Evolutionary conservation across 30 jellyfish, hydroid and myxozoan genomes (phyloP), one percentile per base, ranked within the genome.

Genomic region (Aurelia sp.): DNA sequence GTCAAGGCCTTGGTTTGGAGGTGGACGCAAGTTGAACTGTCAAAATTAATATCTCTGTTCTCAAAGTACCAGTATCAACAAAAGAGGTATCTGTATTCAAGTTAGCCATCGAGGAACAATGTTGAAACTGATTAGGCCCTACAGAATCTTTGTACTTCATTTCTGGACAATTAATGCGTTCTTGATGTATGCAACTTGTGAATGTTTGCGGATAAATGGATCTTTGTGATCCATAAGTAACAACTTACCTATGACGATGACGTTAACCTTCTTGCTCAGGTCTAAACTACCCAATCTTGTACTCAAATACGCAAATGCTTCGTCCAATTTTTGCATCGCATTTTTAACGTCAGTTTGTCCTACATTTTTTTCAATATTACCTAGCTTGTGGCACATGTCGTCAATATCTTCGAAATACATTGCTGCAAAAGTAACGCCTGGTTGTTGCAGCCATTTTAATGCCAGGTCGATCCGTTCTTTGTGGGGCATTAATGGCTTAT

Each of bases 341-440:
- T 72, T 67, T 13, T 79, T 55, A 19, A 87, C 64, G 6, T 58
- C 66, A 18, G n/a, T 10, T 23, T 59, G 60, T 18, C 73, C 76
- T 0, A 71, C n/a, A 76, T 31, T 65, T 21, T 80, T 27, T 9
- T 76, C 78, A 21, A 27, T n/a, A 10, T 51, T 67, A 6, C 78
- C 71, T 11, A 18, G 44, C 62, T 50, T 71, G 44, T 92, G 98
- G 4, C 64, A 31, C 40, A 52, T 44, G 47, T 30, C 37, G 65
- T 92, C 98, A 11, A 81, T 59, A 15, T 81, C 85, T 66, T 87
- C 97, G 52, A 83, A 59, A 64, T 92, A 86, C 57, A 92, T 23
- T 13, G 97, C 97, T 33, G 84, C 96, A 55, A 92, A 92, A 9
- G 94, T 86, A 0, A 84, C 93, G 47, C 81, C 92, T 4, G 82